Conservation (phyloP, 2,113 vertebrate species). For the Ochotona curzoniae region DNA sequence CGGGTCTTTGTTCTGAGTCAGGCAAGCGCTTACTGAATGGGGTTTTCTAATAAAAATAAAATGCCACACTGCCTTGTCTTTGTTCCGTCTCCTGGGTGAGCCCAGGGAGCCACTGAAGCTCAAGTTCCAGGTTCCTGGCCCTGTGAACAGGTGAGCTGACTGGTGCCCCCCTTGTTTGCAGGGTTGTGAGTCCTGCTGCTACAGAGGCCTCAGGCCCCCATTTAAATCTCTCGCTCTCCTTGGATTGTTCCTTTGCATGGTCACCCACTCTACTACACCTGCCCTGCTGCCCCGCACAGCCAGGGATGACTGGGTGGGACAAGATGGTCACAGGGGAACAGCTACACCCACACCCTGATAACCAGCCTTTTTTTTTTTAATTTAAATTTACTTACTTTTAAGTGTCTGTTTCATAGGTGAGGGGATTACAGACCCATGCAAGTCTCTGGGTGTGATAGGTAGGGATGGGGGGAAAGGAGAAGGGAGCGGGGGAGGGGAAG, state of each 20-base stretch:
- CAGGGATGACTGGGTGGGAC: neutral
- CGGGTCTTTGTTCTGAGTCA: slow-evolving; percentile 29
- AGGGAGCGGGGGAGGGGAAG: too few species aligned
- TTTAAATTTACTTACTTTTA: too few species aligned
- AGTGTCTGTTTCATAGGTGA: too few species aligned
- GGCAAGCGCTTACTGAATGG: slow-evolving; percentile 27
- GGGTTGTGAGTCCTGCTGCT: neutral
- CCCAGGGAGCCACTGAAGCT: neutral
- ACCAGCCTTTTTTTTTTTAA: too few species aligned
- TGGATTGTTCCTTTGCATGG: too few species aligned
- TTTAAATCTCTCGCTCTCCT: neutral
- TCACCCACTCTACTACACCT: fast-evolving
- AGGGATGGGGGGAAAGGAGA: too few species aligned
- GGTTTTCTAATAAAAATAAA: slow-evolving; percentile 79
- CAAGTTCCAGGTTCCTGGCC: neutral
- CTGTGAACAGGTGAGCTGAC: neutral
- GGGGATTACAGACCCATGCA: too few species aligned
- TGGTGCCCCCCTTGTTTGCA: too few species aligned
- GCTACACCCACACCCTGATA: neutral
- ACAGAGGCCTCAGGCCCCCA: neutral
- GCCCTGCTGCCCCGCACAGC: neutral
- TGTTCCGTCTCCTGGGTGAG: neutral
- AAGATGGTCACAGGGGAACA: too few species aligned
- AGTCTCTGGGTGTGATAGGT: too few species aligned
- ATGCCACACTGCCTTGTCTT: neutral